Base-by-base conservation (phyloP, 2,797 vertebrate species). In the Acanthopagrus latus region DNA sequence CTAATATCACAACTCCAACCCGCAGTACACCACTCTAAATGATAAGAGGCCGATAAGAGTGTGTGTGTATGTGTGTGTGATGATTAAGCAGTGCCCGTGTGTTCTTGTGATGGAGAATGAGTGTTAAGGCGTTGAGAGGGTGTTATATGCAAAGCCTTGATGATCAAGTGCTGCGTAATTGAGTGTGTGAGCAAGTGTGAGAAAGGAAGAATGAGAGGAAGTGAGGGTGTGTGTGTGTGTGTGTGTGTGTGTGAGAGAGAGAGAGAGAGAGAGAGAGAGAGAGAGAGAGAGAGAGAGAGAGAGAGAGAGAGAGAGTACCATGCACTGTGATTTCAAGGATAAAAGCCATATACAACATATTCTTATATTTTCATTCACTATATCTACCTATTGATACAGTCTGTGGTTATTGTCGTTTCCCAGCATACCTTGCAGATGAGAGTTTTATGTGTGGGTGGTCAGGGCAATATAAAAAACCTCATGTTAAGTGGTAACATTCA, bases 131-230 rank as follows among this genome's bases (percentile, higher is more conserved):
- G 52, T 84, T 86, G 70, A 87, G 81, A 90, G 86, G 78, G 71
- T 89, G 85, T 89, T 88, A 71, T 57, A 87, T 76, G 71, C 13
- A 41, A 87, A 89, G 84, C 74, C 71, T 85, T 76, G 66, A 84
- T 91, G 85, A 91, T 86, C 77, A 86, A 88, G 83, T 87, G 80
- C 81, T 74, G 66, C 10, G 65, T 89, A 87, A 89, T 83, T 80
- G 74, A 85, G 86, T 77, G 59, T 75, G 54, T 82, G 69, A 71
- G 70, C 13, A 54, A 58, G 80, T 76, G 71, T 71, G 71, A 80
- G 64, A 64, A 33, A 71, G 59, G 64, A 13, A 77, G 65, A 68
- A 51, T 21, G n/a, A 74, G 29, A 76, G 73, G 51, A 46, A 51
- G 75, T 79, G 59, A 48, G 71, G 46, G 55, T 62, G 74, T 44